Evolutionary conservation across 2,888 invertebrate species (phyloP), one percentile per base, ranked within the genome.

Genomic region (Drosophila kambysellisi): DNA sequence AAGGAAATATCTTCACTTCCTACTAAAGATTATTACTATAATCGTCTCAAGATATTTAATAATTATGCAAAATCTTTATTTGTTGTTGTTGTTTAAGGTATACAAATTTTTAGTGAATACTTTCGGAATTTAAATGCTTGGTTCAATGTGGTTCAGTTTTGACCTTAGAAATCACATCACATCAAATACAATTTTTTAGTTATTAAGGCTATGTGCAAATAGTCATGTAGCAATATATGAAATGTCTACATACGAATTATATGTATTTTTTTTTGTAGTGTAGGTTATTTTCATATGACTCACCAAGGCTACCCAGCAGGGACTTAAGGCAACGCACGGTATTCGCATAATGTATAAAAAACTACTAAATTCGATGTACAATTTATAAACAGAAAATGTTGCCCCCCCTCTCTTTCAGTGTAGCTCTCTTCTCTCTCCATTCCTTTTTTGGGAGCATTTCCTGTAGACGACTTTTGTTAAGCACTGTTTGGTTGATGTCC

Each of bases 351-450:
- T 82, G 81, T 65, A 58, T 56, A 89, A 87, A 90, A 87, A 90
- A 87, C 87, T 84, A 84, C 81, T 73, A 80, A 87, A 89, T 87
- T 87, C 89, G 74, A 88, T 87, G 84, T 87, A 78, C 89, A 89
- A 90, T 87, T 87, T 90, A 88, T 80, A 83, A 71, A 70, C 57
- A 56, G 39, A 39, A 39, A 3, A n/a, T 53, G 48, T 39, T 51
- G 25, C 29, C 12, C 12, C 17, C 37, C 15, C 6, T 41, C 32
- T 32, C 33, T 48, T 9, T 20, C 8, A 9, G 17, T 17, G 6
- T 1, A 15, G 29, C 29, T 29, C 4, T 7, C 37, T 0, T 37
- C 56, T 50, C 65, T 33, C 39, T 46, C 39, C 46, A 25, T 35
- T 32, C 25, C 54, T n/a, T 74, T 71, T 74, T 74, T 75, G 81